Percentiles rank a stretch among this genome's conserved stretches.
Evolutionary conservation across 2,797 vertebrate genomes (phyloP).

Genomic region (Triplophysa bombifrons): DNA sequence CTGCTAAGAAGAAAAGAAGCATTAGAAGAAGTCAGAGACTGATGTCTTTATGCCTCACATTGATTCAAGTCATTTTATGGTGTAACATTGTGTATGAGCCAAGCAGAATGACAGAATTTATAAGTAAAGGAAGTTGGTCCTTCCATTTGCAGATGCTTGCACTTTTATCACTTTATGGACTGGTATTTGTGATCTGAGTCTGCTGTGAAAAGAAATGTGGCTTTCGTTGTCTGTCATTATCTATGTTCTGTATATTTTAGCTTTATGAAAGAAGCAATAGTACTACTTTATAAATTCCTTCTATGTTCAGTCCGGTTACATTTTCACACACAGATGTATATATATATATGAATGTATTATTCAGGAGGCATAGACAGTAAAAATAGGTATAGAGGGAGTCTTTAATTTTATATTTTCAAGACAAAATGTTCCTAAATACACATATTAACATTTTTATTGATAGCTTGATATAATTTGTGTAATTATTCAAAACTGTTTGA

Average conservation of each 20-base stretch:
- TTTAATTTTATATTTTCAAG: no score
- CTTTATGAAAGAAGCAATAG: not conserved
- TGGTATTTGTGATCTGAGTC: not conserved
- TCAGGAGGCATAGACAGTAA: no score
- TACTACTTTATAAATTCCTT: not conserved
- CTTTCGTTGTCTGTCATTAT: conserved; percentile 15
- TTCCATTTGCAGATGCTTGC: conserved; percentile 10
- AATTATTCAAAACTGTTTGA: no score
- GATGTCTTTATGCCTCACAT: conserved; percentile 13
- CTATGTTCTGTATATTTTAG: not conserved
- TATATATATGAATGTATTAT: no score
- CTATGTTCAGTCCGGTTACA: not conserved
- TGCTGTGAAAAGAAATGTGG: conserved; percentile 5
- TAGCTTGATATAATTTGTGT: no score
- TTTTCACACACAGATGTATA: not conserved
- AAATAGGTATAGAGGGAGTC: no score
- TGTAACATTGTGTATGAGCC: conserved; percentile 15
- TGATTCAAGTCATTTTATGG: conserved; percentile 27
- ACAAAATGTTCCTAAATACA: no score
- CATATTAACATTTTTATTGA: no score
- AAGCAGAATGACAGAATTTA: conserved; percentile 28
- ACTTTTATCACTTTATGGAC: conserved; percentile 5
- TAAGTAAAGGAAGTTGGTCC: not conserved
- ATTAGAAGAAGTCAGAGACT: conserved; percentile 29
- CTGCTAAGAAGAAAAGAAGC: conserved; percentile 11